These are phyloP conservation scores for Sitobion miscanthi DNA, from an alignment of 1,140 invertebrate species.

Conservation along the genomic window DNA sequence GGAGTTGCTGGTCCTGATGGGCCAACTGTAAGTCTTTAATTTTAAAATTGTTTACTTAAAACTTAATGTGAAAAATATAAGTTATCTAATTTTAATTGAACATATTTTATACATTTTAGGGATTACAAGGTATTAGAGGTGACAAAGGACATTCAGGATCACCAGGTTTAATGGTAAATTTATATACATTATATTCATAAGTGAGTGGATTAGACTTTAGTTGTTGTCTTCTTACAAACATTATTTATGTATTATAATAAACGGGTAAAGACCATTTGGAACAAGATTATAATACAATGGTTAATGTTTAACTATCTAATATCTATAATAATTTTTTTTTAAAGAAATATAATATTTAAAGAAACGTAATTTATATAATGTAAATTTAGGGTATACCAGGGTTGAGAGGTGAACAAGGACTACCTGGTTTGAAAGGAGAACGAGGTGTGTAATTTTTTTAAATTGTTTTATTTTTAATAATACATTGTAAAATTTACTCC, in stretches of 20 bases:
- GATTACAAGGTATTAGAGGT: constrained; percentile 72
- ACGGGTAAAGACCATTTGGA: background rate
- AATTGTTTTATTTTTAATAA: background rate
- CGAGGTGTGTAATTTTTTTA: constrained; percentile 29
- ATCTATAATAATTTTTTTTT: no score
- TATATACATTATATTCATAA: background rate
- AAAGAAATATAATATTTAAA: background rate
- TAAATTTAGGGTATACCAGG: constrained; percentile 54
- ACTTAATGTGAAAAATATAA: background rate
- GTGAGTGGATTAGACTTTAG: background rate
- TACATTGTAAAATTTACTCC: background rate
- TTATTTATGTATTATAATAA: no score
- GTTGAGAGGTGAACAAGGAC: constrained; percentile 63
- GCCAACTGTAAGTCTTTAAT: constrained; percentile 62
- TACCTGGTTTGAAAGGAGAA: constrained; percentile 48
- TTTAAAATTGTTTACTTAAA: background rate
- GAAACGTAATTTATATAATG: background rate
- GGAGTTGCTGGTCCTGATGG: constrained; percentile 76
- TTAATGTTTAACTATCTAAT: no score
- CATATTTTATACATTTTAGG: constrained; percentile 64
- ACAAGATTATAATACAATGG: background rate
- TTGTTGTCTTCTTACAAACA: no score
- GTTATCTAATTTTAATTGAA: background rate
- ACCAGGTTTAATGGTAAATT: constrained; percentile 70
- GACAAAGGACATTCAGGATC: constrained; percentile 77